Evolutionary conservation across 2,888 invertebrate genomes (phyloP).

Genomic region (Melikaiella ostensackeni): DNA sequence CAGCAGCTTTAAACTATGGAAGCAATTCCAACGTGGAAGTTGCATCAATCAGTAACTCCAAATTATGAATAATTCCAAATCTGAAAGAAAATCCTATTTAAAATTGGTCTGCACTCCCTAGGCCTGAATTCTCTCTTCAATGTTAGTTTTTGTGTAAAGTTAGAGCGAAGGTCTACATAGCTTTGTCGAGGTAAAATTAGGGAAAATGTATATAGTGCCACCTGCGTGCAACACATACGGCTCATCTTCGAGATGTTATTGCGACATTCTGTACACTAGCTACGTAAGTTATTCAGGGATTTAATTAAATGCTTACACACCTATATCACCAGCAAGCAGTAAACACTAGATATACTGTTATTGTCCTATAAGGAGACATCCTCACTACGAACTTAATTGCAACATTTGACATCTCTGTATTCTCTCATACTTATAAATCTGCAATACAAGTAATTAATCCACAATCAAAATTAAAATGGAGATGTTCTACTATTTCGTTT

Average conservation of each 20-base stretch:
- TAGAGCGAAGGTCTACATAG: background rate
- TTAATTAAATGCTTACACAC: conserved; percentile 69
- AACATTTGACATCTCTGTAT: background rate
- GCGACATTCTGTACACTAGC: conserved; percentile 57
- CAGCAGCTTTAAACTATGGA: too few relatives aligned
- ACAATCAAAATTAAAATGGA: background rate
- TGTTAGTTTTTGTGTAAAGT: background rate
- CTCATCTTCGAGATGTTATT: conserved; percentile 73
- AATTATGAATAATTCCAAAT: too few relatives aligned
- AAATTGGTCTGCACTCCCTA: too few relatives aligned
- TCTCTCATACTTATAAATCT: background rate
- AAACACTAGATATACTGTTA: conserved; percentile 56
- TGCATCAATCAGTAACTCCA: too few relatives aligned
- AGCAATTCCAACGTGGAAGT: too few relatives aligned
- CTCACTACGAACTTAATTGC: conserved; percentile 21
- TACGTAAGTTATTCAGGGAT: conserved; percentile 72
- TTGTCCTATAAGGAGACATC: conserved; percentile 13
- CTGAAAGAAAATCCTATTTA: too few relatives aligned
- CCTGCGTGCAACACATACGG: conserved; percentile 57
- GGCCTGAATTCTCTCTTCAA: too few relatives aligned
- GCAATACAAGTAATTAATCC: background rate
- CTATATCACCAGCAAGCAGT: conserved; percentile 46
- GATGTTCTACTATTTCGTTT: too few relatives aligned
- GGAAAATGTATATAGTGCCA: conserved; percentile 55
- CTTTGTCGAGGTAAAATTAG: background rate